phyloP scores from a whole-genome alignment of 2,888 invertebrate species.

The Beris morrisii region DNA sequence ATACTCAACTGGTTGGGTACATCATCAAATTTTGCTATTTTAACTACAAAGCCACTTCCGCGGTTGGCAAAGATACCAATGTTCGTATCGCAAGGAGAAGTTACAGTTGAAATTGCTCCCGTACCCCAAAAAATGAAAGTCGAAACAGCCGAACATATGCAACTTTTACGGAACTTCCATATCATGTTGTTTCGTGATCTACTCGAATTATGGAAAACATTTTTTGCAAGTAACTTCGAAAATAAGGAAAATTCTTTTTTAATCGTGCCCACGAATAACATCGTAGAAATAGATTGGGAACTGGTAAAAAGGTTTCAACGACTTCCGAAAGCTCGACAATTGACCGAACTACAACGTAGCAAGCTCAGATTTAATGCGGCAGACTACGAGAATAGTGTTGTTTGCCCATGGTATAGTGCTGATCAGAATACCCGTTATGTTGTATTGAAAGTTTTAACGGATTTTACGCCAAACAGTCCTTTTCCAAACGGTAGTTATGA shows the following conservation, averaged over 20 bases:
- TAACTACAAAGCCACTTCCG: constrained; percentile 65
- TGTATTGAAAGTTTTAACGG: constrained; percentile 68
- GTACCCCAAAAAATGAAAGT: constrained; percentile 60
- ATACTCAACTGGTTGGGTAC: constrained; percentile 43
- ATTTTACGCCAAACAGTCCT: constrained; percentile 65
- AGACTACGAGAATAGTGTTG: constrained; percentile 71
- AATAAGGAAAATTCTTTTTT: constrained; percentile 61
- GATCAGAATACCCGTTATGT: constrained; percentile 62
- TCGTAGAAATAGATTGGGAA: constrained; percentile 64
- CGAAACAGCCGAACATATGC: constrained; percentile 57
- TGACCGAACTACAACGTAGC: constrained; percentile 58
- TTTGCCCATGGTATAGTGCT: constrained; percentile 82
- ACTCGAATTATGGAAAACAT: constrained; percentile 65
- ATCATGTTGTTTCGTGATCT: constrained; percentile 73
- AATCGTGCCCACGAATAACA: constrained; percentile 57
- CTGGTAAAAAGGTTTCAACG: constrained; percentile 58
- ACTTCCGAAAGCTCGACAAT: constrained; percentile 54
- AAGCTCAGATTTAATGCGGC: constrained; percentile 59
- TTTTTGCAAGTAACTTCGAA: constrained; percentile 62
- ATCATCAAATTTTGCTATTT: constrained; percentile 62
- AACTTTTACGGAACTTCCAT: constrained; percentile 66
- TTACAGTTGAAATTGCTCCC: constrained; percentile 52
- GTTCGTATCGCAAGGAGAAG: constrained; percentile 68
- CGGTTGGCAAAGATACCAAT: constrained; percentile 70
- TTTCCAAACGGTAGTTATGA: constrained; percentile 66